Evolutionary conservation across 64 coral and sea anemone genomes (phyloP), one percentile per base, ranked within the genome.

Genomic region (Astreopora myriophthalma): DNA sequence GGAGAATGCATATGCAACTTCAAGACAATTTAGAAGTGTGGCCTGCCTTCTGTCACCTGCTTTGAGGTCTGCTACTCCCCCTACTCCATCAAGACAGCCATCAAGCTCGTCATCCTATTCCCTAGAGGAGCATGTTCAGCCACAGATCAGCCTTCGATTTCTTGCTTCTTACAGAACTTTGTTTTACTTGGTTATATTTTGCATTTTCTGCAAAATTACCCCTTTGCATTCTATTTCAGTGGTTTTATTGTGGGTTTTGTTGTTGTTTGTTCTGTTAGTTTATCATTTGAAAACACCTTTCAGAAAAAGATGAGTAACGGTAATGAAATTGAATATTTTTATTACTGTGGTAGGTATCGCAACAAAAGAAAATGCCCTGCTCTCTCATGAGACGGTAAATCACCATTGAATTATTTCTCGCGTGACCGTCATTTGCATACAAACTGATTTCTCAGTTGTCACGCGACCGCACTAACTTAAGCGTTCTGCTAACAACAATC

Each of bases 81-180:
- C 89, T 49, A 93, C 73, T 26, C 90, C 82, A 46, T 66, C 73
- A 70, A 90, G 69, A 8, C 86, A 92, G 25, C 61, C 76, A 7
- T 86, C 85, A 66, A 78, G 62, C 46, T 70, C 90, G 7, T 89
- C 65, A 46, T 46, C 67, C 58, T 64, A 73, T 5, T 63, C 46
- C 62, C 30, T 71, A 25, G 63, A 55, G 26, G 52, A 78, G 31
- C 74, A 51, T 23, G 24, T 58, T 38, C 39, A 96, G 40, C 87
- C 94, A 33, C 91, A 85, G 69, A 90, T 99, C 28, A 99, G 97
- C 30, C 83, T 99, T 81, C 90, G 97, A 27, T 93, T 90, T 35
- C 83, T 99, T 13, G 94, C 97, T 14, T 99, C 97, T 4, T 99
- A 95, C 91, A 90, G 68, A 44, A 85, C 92, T 20, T 84, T 97